Percentiles rank a stretch among this genome's conserved stretches.
These are phyloP conservation scores for Bergia puertoricense DNA, from an alignment of 92 coral and sea anemone species.

Conservation along the genomic window DNA sequence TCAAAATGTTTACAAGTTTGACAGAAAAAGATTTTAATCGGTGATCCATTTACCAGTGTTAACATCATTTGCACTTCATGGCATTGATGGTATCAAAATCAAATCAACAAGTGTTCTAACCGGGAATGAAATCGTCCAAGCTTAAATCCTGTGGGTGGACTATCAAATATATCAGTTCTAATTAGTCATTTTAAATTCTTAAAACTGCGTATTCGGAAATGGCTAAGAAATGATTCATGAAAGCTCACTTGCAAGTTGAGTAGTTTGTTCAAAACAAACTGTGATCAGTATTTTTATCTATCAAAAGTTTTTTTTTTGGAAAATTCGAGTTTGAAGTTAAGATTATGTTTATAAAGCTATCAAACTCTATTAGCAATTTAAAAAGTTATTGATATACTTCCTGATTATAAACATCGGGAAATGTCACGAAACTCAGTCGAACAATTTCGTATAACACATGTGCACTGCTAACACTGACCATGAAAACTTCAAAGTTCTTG, in stretches of 20 bases:
- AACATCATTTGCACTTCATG: neutral
- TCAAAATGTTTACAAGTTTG: neutral
- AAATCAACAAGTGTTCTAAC: neutral
- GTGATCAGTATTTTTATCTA: neutral
- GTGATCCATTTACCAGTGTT: neutral
- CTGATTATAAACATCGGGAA: conserved; percentile 1
- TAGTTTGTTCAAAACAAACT: neutral
- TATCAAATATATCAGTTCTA: neutral
- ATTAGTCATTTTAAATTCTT: neutral
- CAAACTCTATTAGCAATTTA: neutral
- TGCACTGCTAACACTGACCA: neutral
- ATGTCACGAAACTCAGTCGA: conserved; percentile 12
- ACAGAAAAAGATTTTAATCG: neutral
- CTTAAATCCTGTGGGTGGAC: neutral
- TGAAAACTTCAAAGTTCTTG: neutral
- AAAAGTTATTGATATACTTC: neutral
- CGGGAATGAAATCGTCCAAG: neutral
- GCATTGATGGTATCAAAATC: neutral
- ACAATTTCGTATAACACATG: neutral
- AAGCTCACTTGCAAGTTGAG: neutral
- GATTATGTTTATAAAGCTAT: neutral
- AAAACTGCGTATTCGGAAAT: neutral
- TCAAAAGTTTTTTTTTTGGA: neutral
- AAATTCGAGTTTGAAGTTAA: neutral
- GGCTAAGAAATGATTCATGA: neutral